A percentile compares a stretch with the other conserved stretches of the same genome.
Evolutionary conservation across 2,888 invertebrate species (phyloP).

Genomic region (Spilarctia lutea): DNA sequence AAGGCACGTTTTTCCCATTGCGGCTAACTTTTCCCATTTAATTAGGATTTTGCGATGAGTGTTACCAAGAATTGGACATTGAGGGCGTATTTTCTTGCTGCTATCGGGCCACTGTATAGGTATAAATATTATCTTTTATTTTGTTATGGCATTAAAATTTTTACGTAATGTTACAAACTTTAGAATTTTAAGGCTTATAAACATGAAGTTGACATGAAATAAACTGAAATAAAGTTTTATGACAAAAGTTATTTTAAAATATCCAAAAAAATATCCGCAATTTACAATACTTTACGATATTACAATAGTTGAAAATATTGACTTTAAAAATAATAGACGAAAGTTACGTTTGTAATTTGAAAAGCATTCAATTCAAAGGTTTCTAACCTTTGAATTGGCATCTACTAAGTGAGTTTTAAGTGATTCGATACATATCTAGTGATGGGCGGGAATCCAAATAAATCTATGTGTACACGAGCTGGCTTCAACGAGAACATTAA

Average conservation of each 20-base stretch:
- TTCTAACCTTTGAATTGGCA: conserved; percentile 35
- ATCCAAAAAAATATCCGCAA: background rate
- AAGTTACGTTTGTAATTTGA: conserved; percentile 3
- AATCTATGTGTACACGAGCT: conserved; percentile 49
- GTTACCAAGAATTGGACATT: conserved; percentile 40
- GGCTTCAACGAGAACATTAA: conserved; percentile 30
- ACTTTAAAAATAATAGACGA: background rate
- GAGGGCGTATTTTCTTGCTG: conserved; percentile 48
- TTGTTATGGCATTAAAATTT: conserved; percentile 6
- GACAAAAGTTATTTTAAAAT: background rate
- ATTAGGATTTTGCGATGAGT: conserved; percentile 58
- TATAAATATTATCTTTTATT: conserved; percentile 27
- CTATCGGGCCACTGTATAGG: conserved; percentile 27
- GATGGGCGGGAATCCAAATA: conserved; percentile 36
- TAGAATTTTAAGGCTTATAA: background rate
- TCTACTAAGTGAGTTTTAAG: conserved; percentile 58
- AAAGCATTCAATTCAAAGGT: conserved; percentile 20
- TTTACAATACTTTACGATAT: background rate
- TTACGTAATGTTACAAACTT: background rate
- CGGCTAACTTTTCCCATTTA: conserved; percentile 62
- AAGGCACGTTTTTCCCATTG: conserved; percentile 66
- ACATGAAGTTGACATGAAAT: background rate
- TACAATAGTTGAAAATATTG: background rate
- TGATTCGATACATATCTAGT: conserved; percentile 63
- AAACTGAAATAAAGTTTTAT: background rate